Base-by-base conservation (phyloP, 2,113 vertebrate genomes). In the Ifrita kowaldi region DNA sequence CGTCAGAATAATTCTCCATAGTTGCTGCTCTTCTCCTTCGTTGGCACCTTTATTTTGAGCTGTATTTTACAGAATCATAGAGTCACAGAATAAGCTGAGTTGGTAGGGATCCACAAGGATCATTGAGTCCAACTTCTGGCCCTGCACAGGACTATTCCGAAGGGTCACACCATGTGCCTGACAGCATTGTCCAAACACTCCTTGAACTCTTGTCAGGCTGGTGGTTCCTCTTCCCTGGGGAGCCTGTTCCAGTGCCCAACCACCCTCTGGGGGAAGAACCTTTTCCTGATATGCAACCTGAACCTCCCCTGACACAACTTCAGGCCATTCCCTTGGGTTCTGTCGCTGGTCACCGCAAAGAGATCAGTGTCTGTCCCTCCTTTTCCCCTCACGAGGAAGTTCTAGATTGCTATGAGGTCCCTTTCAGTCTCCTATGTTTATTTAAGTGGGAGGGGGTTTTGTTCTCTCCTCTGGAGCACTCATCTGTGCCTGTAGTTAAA, bases 311-410 rank as follows among this genome's bases (percentile, higher is more conserved):
- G 27, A 52, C 37, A 60, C 22, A 60, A 0, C 9, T 37, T 27
- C 6, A 68, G 46, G 27, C 63, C 18, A 19, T 77, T 68, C 17
- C 16, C 13, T 59, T 0, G 0, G 12, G 7, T 33, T 13, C 59
- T 75, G 19, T 41, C 53, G 44, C 6, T 59, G 37, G 4, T 1
- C 27, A 69, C 12, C 18, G 9, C 11, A 56, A 28, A 23, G n/a
- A 64, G n/a, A 64, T 28, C 69, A 37, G 22, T 53, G 37, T 2
- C 37, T 44, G 7, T 12, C 6, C 7, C 21, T 68, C 37, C 13
- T 52, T 18, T 86, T 68, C 33, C 14, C 18, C 27, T 68, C 22
- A 37, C 0, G 6, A 33, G 55, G 73, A 53, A 23, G 18, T 13
- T 52, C 26, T 19, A 27, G 22, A 41, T 28, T 77, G 46, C 23